phyloP scores from a whole-genome alignment of 1,140 invertebrate species.

The Drosophila kikkawai region DNA sequence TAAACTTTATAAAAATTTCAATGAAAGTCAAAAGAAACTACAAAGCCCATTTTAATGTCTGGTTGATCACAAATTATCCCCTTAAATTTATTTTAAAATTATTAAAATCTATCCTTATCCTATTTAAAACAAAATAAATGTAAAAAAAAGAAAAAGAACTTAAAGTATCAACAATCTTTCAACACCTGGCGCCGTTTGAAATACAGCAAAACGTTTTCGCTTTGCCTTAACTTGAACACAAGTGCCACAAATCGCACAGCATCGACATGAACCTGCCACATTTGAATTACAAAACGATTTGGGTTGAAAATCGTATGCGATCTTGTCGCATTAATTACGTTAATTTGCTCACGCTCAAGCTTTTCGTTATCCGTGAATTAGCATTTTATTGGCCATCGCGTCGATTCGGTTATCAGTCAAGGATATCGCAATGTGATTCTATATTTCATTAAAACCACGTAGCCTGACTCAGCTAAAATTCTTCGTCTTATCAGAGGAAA shows the following conservation, averaged over 20 bases:
- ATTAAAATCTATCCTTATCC: background rate
- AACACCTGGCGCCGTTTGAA: slow-evolving; percentile 49
- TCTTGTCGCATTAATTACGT: slow-evolving; percentile 75
- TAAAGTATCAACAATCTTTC: background rate
- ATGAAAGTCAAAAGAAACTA: background rate
- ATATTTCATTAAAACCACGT: slow-evolving; percentile 1
- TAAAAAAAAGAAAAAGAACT: background rate
- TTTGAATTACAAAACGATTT: slow-evolving; percentile 72
- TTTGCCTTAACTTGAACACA: slow-evolving; percentile 11
- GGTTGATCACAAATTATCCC: background rate
- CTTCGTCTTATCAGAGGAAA: slow-evolving; percentile 4
- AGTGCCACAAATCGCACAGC: slow-evolving; percentile 48
- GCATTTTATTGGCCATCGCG: slow-evolving; percentile 51
- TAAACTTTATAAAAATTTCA: background rate
- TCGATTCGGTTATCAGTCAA: slow-evolving; percentile 24
- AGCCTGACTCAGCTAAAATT: slow-evolving; percentile 24
- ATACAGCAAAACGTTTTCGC: background rate
- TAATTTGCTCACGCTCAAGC: slow-evolving; percentile 71
- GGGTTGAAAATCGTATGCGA: slow-evolving; percentile 34
- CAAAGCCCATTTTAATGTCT: background rate
- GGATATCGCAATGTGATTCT: slow-evolving; percentile 30
- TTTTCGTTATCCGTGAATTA: slow-evolving; percentile 67
- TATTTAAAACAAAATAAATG: background rate
- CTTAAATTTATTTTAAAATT: background rate
- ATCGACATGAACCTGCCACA: slow-evolving; percentile 54